These are phyloP conservation scores for Catonia carolina DNA, from an alignment of 2,888 invertebrate genomes.

Conservation along the genomic window DNA sequence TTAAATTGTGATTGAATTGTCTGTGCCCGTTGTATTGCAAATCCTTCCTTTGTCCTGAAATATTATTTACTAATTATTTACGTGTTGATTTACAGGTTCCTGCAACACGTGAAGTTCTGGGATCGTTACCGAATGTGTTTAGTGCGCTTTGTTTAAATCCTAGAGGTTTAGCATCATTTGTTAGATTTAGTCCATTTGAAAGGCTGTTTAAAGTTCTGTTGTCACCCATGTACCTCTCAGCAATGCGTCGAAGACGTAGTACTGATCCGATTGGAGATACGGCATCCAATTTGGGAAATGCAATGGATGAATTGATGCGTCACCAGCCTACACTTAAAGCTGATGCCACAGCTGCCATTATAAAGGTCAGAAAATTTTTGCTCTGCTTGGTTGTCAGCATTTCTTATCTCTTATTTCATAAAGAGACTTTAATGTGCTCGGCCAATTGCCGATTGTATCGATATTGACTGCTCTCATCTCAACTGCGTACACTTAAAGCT, in stretches of 20 bases:
- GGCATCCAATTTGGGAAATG: slow-evolving; percentile 75
- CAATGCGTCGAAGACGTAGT: slow-evolving; percentile 74
- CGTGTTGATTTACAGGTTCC: slow-evolving; percentile 46
- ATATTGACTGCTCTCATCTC: no score
- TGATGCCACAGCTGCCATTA: slow-evolving; percentile 72
- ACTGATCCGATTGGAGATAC: slow-evolving; percentile 74
- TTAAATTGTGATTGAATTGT: no score
- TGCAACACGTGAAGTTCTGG: slow-evolving; percentile 65
- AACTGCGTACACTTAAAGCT: no score
- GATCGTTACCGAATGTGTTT: slow-evolving; percentile 82
- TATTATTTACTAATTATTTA: no score
- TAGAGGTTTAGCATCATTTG: slow-evolving; percentile 70
- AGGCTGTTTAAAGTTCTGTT: slow-evolving; percentile 70
- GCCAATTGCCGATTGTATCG: no score
- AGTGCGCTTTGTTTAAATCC: slow-evolving; percentile 78
- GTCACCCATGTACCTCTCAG: slow-evolving; percentile 74
- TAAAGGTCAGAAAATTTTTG: slow-evolving; percentile 47
- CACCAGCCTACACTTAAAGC: slow-evolving; percentile 76
- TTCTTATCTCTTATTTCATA: no score
- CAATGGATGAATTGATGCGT: slow-evolving; percentile 84
- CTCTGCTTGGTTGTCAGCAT: no score
- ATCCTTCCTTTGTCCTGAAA: no score
- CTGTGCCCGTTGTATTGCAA: no score
- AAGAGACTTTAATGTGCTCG: no score
- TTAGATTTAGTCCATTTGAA: slow-evolving; percentile 73